These are phyloP conservation scores for Mola mola DNA, from an alignment of 2,113 vertebrate species.

Conservation along the genomic window DNA sequence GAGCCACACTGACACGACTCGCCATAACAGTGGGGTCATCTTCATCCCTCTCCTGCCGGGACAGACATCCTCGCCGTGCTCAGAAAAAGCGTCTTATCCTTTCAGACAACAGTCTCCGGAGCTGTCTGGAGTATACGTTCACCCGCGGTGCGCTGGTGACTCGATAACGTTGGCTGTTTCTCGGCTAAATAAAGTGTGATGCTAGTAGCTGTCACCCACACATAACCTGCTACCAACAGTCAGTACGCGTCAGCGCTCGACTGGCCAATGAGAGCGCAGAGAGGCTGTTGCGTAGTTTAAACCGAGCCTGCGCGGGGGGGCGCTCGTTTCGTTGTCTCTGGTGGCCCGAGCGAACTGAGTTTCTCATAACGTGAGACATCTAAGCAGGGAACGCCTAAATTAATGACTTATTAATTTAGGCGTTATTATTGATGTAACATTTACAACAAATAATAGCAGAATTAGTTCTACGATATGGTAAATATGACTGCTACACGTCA, in stretches of 20 bases:
- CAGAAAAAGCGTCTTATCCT: conserved; percentile 6
- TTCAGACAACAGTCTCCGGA: background rate
- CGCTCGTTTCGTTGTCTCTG: background rate
- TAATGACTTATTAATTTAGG: accelerated
- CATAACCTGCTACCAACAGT: conserved; percentile 30
- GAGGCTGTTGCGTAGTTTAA: conserved; percentile 43
- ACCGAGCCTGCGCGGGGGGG: background rate
- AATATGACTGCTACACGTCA: background rate
- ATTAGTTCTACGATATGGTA: background rate
- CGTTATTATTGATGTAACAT: background rate
- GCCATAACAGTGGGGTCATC: conserved; percentile 69
- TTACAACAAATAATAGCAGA: background rate
- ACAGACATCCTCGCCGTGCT: conserved; percentile 69
- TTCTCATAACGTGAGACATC: background rate
- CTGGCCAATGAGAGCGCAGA: conserved; percentile 53
- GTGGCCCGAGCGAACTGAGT: background rate
- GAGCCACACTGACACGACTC: conserved; percentile 71
- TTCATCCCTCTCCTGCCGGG: conserved; percentile 76
- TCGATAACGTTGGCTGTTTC: background rate
- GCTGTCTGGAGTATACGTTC: background rate
- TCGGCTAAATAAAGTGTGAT: conserved; percentile 24
- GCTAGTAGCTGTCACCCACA: conserved; percentile 29
- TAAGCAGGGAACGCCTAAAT: accelerated
- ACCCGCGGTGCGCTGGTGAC: background rate
- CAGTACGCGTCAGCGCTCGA: background rate